Percentiles rank a stretch among this genome's conserved stretches.
Conservation (phyloP, 1,140 invertebrate genomes). For the Cotesia vestalis region DNA sequence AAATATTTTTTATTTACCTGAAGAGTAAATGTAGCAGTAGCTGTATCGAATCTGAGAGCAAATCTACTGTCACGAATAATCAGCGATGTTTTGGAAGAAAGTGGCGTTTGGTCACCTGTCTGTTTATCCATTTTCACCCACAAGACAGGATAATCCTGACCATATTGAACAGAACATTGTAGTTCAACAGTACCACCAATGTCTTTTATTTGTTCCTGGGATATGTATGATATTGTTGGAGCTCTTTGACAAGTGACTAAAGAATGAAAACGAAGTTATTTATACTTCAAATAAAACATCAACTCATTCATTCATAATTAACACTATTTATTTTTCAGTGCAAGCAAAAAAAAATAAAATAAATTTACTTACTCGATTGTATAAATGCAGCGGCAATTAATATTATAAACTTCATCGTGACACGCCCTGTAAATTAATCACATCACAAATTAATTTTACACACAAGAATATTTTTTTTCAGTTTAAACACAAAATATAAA, state of each 20-base stretch:
- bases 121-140: constrained; percentile 77
- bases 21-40: constrained; percentile 81
- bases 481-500: too few species aligned
- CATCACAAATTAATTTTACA: too few species aligned
- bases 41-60: constrained; percentile 80
- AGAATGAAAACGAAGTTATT: constrained; percentile 41
- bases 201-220: constrained; percentile 90
- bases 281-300: neutral
- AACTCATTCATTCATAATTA: neutral
- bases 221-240: constrained; percentile 90
- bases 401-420: too few species aligned
- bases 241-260: constrained; percentile 76
- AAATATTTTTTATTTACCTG: constrained; percentile 67
- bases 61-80: constrained; percentile 89
- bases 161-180: constrained; percentile 89
- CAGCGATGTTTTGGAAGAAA: constrained; percentile 82
- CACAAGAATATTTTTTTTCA: too few species aligned
- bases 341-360: constrained; percentile 38
- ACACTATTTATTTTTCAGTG: neutral
- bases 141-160: constrained; percentile 82
- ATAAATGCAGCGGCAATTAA: too few species aligned
- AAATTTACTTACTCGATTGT: too few species aligned
- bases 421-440: too few species aligned
- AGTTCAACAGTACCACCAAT: constrained; percentile 89
- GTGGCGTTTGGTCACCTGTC: constrained; percentile 71